Evolutionary conservation across 2,797 vertebrate genomes (phyloP), one percentile per base, ranked within the genome.

Genomic region (Gymnopithys bicolor): DNA sequence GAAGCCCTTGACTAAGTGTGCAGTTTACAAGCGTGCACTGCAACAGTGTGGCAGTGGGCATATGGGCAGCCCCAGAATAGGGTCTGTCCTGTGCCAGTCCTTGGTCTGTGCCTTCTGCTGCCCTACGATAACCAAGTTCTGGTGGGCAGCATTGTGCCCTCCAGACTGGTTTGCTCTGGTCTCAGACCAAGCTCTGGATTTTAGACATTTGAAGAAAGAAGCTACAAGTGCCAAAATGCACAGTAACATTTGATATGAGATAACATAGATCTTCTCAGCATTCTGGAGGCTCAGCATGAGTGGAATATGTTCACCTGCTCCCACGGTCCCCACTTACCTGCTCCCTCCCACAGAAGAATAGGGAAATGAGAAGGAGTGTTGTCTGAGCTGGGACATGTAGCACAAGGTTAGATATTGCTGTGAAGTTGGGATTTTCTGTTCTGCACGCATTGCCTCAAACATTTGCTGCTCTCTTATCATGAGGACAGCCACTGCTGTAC

Each of bases 1-100:
- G 60, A 62, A 84, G 53, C 0, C 0, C 49, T 43, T 52, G 51
- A 15, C 33, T 37, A 66, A 52, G 35, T 4, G 5, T 32, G 33
- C 28, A 41, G 23, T 48, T 92, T 15, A 39, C 39, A 35, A 18
- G 19, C 5, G 5, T 18, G 35, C 11, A 25, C 52, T 48, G 48
- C 52, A 74, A 37, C 32, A 64, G 22, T 0, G 0, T 28, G 52
- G 35, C 77, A 49, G 32, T 3, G 2, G 25, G 13, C 2, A 1
- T 53, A 33, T 2, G 0, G 32, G 24, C 3, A 2, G 45, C 39
- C 3, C 3, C 1, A 1, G 28, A 39, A 21, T 11, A 0, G 1
- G 18, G 13, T n/a, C 30, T 75, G 15, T 33, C 35, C 67, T 18
- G 17, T 21, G 45, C 16, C 12, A 3, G 41, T 19, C 28, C 27